Percentiles rank a stretch among this genome's conserved stretches.
These are phyloP conservation scores for Acrocephalus arundinaceus DNA, from an alignment of 2,113 vertebrate genomes.

Conservation along the genomic window DNA sequence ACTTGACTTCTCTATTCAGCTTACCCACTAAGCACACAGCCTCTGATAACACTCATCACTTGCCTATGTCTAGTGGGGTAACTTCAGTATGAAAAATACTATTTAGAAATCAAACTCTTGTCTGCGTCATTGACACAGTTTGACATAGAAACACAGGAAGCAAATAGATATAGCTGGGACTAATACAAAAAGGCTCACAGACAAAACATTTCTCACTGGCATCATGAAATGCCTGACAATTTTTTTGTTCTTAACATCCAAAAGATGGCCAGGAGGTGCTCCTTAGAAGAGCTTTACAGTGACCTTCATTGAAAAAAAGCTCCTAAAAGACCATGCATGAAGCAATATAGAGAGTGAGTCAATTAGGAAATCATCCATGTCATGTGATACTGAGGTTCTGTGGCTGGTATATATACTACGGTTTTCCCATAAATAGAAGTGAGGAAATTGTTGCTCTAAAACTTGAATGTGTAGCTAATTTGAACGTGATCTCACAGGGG, in stretches of 20 bases:
- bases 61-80: not conserved
- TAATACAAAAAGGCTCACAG: not conserved
- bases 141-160: not conserved
- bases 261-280: not conserved
- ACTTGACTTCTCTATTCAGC: not conserved
- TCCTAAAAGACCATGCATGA: not conserved
- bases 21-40: not conserved
- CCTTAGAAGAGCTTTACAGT: not conserved
- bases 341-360: slow-evolving; percentile 44
- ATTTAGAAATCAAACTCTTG: not conserved
- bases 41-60: not conserved
- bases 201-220: not conserved
- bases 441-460: slow-evolving; percentile 51
- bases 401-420: slow-evolving; percentile 27
- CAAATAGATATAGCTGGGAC: not conserved
- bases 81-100: not conserved
- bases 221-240: not conserved
- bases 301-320: not conserved
- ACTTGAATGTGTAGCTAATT: slow-evolving; percentile 59
- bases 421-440: slow-evolving; percentile 62
- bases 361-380: slow-evolving; percentile 11
- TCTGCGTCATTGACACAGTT: not conserved
- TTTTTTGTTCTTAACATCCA: not conserved
- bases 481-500: slow-evolving; percentile 17
- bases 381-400: not conserved